Evolutionary conservation across 2,797 vertebrate genomes (phyloP), one percentile per base, ranked within the genome.

Genomic region (Lepus townsendii): DNA sequence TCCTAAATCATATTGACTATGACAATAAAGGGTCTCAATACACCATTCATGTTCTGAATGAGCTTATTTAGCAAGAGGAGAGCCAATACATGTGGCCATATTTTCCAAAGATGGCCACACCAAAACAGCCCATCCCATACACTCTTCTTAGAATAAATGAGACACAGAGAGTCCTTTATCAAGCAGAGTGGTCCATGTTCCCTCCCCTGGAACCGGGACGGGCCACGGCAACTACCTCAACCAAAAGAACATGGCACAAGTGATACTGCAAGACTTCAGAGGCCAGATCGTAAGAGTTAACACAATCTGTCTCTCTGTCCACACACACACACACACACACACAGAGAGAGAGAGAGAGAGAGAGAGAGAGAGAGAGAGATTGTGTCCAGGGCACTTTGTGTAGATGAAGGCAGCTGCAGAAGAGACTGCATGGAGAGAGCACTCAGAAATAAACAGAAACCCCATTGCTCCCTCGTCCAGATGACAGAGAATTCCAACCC

Each of bases 1-100:
- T 88, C 75, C 93, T 77, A 92, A 92, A 73, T 78, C 84, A 96
- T 22, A 93, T 52, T 73, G 62, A 52, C 32, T 65, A 76, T 83
- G 24, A 94, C 32, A 62, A 87, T 92, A 87, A 80, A 91, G 62
- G 20, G 16, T 66, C n/a, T 93, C 86, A 93, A 71, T 84, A 90
- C 87, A 88, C 38, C 63, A 75, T 1, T n/a, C 35, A 77, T 26
- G 26, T 66, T 83, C 69, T 79, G 52, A 82, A 83, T 88, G 57
- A 85, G 62, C 22, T 30, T 79, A 83, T 89, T 93, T 83, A 95
- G 65, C 68, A 73, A 76, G 20, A 75, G n/a, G 0, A 54, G 22
- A 93, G 38, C 85, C 92, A 94, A 96, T 54, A 79, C 9, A 62
- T 16, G 2, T 10, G 38, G 82, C 62, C 83, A 52, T 50, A 30